Percentiles rank a stretch among this genome's conserved stretches.
These are phyloP conservation scores for Oligia strigilis DNA, from an alignment of 2,888 invertebrate genomes.

Conservation along the genomic window DNA sequence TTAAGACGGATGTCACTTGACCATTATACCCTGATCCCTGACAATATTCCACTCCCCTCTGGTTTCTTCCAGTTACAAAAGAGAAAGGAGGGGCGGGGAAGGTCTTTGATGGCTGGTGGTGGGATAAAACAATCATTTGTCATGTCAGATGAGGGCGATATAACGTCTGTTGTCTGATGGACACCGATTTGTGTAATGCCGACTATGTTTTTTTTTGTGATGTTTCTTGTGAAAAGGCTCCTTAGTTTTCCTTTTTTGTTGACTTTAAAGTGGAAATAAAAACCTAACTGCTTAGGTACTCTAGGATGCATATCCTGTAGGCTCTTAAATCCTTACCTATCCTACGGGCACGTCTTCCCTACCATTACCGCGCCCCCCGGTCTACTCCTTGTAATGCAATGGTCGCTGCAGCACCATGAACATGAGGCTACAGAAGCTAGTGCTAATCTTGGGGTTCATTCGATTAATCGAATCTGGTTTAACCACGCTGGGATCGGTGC, in stretches of 20 bases:
- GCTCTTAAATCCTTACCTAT: too few relatives aligned
- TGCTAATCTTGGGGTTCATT: too few relatives aligned
- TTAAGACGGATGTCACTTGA: slow-evolving; percentile 75
- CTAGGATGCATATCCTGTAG: too few relatives aligned
- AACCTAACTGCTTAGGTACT: too few relatives aligned
- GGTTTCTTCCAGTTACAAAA: slow-evolving; percentile 15
- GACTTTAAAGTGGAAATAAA: too few relatives aligned
- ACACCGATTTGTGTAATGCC: slow-evolving; percentile 85
- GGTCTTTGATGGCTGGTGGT: slow-evolving; percentile 73
- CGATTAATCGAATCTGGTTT: too few relatives aligned
- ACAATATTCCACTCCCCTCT: slow-evolving; percentile 24
- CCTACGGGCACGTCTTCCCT: too few relatives aligned
- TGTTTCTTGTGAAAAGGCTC: slow-evolving; percentile 9
- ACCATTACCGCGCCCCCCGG: too few relatives aligned
- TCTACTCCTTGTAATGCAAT: too few relatives aligned
- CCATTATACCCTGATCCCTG: slow-evolving; percentile 71
- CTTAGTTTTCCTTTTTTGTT: slow-evolving; percentile 20
- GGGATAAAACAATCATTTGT: slow-evolving; percentile 82
- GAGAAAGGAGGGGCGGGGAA: slow-evolving; percentile 49
- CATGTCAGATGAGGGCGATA: slow-evolving; percentile 87
- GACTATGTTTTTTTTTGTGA: slow-evolving; percentile 79
- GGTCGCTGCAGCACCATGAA: too few relatives aligned
- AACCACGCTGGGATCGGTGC: too few relatives aligned
- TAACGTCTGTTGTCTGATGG: slow-evolving; percentile 82
- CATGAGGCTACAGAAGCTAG: too few relatives aligned